Evolutionary conservation across 1,140 invertebrate species (phyloP).

Genomic region (Psix sp.): DNA sequence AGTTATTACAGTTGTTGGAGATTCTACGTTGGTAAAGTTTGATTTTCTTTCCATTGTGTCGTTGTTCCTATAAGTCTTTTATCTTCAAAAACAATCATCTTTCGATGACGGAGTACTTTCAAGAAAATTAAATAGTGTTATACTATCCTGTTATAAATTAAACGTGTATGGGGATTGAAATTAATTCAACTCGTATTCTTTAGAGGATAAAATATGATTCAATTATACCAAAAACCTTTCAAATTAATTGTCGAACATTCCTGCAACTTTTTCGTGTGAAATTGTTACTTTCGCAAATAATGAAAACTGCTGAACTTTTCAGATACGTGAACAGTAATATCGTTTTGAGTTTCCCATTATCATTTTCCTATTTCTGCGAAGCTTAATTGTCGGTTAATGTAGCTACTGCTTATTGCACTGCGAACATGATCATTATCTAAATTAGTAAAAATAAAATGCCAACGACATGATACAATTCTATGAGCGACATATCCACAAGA

Average conservation of each 20-base stretch:
- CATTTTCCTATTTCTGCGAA: constrained; percentile 9
- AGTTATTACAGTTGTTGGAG: constrained; percentile 57
- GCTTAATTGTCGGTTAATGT: constrained; percentile 32
- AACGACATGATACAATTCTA: neutral
- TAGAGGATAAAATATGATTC: too few species aligned
- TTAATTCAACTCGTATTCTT: too few species aligned
- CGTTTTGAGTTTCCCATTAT: constrained; percentile 35
- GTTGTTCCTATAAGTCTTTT: constrained; percentile 46
- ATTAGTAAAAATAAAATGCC: constrained; percentile 6
- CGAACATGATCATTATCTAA: constrained; percentile 30
- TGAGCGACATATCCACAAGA: too few species aligned
- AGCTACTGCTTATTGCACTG: neutral
- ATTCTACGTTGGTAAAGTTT: constrained; percentile 48
- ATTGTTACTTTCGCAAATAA: constrained; percentile 25
- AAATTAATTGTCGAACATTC: too few species aligned
- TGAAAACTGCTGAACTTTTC: constrained; percentile 19
- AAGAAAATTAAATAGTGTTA: constrained; percentile 38
- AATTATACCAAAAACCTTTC: too few species aligned
- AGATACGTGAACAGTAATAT: constrained; percentile 15
- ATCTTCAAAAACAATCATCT: constrained; percentile 45
- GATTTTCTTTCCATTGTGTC: constrained; percentile 56
- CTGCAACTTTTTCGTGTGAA: neutral
- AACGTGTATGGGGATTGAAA: too few species aligned
- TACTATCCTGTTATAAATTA: too few species aligned
- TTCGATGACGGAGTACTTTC: constrained; percentile 38